phyloP scores from a whole-genome alignment of 2,888 invertebrate genomes.

The Sphaerophoria taeniata region DNA sequence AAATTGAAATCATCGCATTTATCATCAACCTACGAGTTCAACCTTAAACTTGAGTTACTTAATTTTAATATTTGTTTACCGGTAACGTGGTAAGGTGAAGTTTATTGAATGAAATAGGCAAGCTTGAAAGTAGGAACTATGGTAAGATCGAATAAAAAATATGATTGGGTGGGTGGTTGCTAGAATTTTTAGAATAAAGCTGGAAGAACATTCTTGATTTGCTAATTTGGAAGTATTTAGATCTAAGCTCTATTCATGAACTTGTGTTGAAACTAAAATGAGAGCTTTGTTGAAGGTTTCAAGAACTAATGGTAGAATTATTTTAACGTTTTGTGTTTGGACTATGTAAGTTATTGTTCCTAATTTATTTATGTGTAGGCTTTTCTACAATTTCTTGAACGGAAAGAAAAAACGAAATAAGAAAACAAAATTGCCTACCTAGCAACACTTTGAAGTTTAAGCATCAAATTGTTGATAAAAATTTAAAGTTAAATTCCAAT shows the following conservation, averaged over 20 bases:
- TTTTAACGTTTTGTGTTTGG: no score
- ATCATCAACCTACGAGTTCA: conserved; percentile 49
- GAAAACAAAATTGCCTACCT: no score
- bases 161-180: background rate
- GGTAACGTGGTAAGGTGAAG: background rate
- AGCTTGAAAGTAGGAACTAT: background rate
- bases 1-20: conserved; percentile 62
- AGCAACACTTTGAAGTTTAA: no score
- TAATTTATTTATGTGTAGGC: no score
- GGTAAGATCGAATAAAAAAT: background rate
- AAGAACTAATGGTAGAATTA: no score
- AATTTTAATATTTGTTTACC: conserved; percentile 12
- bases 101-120: background rate
- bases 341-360: no score
- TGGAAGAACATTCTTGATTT: conserved; percentile 15
- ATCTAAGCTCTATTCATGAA: no score
- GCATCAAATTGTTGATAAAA: no score
- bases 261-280: no score
- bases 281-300: no score
- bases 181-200: background rate
- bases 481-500: background rate
- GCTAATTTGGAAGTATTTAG: background rate
- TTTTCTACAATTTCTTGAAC: no score
- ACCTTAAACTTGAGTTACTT: conserved; percentile 22
- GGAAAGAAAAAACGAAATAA: no score